Evolutionary conservation across 2,113 vertebrate species (phyloP), one percentile per base, ranked within the genome.

Genomic region (Empidonax traillii): DNA sequence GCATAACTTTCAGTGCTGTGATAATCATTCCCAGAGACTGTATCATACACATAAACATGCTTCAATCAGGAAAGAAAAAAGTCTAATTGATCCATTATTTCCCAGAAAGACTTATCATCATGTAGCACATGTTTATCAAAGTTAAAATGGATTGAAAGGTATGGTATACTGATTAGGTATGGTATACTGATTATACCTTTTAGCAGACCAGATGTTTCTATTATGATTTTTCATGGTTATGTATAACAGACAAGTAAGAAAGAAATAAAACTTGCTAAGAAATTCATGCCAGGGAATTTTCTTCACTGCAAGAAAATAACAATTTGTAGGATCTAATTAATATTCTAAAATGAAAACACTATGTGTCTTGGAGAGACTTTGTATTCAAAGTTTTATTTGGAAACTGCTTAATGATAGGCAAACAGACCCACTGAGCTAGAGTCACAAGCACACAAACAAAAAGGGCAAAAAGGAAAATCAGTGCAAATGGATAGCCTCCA

Each of bases 21-120:
- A 86, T 84, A 85, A 86, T 53, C 14, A 24, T 56, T 66, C 28
- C 28, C 65, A 75, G 74, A 87, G 44, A 14, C 41, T 47, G 33
- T 53, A 94, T 61, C 65, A 55, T 71, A 75, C 24, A 84, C 75
- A 73, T 71, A 88, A 96, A 85, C 24, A 61, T 66, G 21, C 51
- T 94, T 82, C 71, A 86, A 35, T 9, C 44, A 4, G 43, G 27
- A 43, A 74, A 14, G 28, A 25, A 30, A 35, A 46, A 35, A 10
- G 23, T 52, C 28, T 92, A 92, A 96, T 80, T 92, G 86, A 84
- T 81, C 72, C 59, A 87, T 91, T 95, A 76, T 87, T 94, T 94
- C 35, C 41, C 44, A 73, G n/a, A 85, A 94, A 87, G 20, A 24
- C 23, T 28, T 62, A 86, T 81, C 90, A 74, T 68, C 46, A 83